Percentiles rank a stretch among this genome's conserved stretches.
Conservation (phyloP, 1,140 invertebrate genomes). For the Zaprionus tsacasi region DNA sequence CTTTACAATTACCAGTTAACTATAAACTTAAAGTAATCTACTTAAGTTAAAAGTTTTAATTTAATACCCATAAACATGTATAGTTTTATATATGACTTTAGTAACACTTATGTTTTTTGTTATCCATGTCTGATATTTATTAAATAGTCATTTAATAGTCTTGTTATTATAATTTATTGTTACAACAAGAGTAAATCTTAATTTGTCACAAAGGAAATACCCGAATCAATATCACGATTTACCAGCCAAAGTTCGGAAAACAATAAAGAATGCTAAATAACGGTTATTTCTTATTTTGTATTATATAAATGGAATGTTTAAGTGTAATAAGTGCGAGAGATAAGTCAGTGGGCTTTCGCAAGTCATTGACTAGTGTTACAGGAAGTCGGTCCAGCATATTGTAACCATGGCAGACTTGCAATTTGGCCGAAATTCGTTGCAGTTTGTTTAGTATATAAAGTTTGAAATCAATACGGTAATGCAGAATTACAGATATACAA, state of each 20-base stretch:
- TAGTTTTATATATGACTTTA: constrained; percentile 50
- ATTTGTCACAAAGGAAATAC: constrained; percentile 45
- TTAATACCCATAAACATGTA: constrained; percentile 39
- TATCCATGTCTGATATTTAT: constrained; percentile 80
- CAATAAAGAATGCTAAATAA: constrained; percentile 61
- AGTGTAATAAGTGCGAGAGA: not conserved
- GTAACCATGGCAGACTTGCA: not conserved
- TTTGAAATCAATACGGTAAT: too few relatives aligned
- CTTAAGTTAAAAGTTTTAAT: constrained; percentile 46
- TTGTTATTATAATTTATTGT: constrained; percentile 80
- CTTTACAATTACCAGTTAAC: constrained; percentile 37
- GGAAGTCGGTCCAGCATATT: not conserved
- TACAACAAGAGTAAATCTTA: constrained; percentile 58
- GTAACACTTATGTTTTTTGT: constrained; percentile 69
- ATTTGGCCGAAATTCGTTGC: too few relatives aligned
- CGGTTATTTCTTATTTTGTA: not conserved
- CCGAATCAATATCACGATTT: constrained; percentile 55
- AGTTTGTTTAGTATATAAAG: too few relatives aligned
- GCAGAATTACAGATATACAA: too few relatives aligned
- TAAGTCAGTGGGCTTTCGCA: not conserved
- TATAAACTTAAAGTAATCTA: constrained; percentile 26
- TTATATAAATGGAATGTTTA: not conserved
- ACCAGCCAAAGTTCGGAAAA: constrained; percentile 60
- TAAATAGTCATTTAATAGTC: constrained; percentile 74
- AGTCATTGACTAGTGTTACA: not conserved